Percentiles rank a stretch among this genome's conserved stretches.
Evolutionary conservation across 1,140 invertebrate genomes (phyloP).

Genomic region (Adelges cooleyi): DNA sequence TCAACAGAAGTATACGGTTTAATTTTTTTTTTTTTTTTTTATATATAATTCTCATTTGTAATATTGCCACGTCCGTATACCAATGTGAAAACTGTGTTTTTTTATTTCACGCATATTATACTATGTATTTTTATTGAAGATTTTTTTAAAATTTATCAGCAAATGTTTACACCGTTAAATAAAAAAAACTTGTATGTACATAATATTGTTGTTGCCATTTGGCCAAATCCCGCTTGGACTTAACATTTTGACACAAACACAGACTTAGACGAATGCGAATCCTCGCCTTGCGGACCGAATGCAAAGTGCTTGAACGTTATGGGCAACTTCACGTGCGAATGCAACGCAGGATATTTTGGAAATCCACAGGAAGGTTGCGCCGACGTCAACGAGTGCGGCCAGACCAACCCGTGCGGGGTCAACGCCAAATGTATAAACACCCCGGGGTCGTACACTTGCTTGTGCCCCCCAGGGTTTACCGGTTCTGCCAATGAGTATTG

Average conservation of each 20-base stretch:
- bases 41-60: neutral
- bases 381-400: conserved; percentile 55
- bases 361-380: conserved; percentile 42
- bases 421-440: conserved; percentile 64
- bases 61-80: neutral
- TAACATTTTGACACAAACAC: too few relatives aligned
- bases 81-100: neutral
- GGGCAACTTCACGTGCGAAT: conserved; percentile 61
- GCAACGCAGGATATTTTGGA: conserved; percentile 58
- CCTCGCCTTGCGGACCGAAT: conserved; percentile 51
- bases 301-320: conserved; percentile 62
- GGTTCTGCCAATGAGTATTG: conserved; percentile 53
- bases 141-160: neutral
- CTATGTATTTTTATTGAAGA: too few relatives aligned
- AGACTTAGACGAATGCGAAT: conserved; percentile 46
- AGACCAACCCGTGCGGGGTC: conserved; percentile 50
- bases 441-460: conserved; percentile 59
- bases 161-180: neutral
- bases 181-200: neutral
- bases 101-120: neutral
- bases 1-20: neutral
- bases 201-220: too few relatives aligned
- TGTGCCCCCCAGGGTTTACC: conserved; percentile 52
- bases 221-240: too few relatives aligned
- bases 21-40: neutral